These are phyloP conservation scores for Ctenopoma multispine DNA, from an alignment of 2,797 vertebrate species.

Conservation along the genomic window DNA sequence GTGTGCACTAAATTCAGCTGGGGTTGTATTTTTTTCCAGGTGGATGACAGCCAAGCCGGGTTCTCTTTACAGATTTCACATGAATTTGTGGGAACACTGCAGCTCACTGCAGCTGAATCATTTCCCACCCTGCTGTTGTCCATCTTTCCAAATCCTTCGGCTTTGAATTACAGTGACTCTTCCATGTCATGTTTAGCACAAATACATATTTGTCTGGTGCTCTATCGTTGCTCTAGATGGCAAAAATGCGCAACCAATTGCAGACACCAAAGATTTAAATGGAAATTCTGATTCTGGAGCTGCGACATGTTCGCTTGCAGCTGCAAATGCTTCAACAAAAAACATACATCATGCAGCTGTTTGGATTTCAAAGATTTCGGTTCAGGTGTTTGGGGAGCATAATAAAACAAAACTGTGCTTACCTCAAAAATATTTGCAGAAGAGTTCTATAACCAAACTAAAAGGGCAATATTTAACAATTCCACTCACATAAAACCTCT, in stretches of 20 bases:
- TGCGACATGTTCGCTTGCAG: slow-evolving; percentile 33
- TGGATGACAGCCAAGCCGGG: slow-evolving; percentile 24
- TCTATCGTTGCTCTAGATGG: slow-evolving; percentile 2
- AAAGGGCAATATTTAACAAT: not conserved
- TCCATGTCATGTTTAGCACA: slow-evolving; percentile 30
- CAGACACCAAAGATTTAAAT: slow-evolving; percentile 45
- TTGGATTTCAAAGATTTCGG: slow-evolving; percentile 37
- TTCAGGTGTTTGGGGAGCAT: slow-evolving; percentile 18
- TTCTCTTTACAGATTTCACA: slow-evolving; percentile 49
- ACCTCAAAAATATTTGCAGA: slow-evolving; percentile 17
- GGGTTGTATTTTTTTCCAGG: slow-evolving; percentile 14
- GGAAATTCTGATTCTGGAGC: slow-evolving; percentile 24
- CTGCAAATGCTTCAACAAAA: slow-evolving; percentile 14
- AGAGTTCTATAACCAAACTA: not conserved
- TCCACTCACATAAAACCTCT: slow-evolving; percentile 9
- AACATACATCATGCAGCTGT: slow-evolving; percentile 7
- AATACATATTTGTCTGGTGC: slow-evolving; percentile 23
- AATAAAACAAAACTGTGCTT: slow-evolving; percentile 31
- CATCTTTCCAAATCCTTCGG: slow-evolving; percentile 10
- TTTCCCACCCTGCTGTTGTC: slow-evolving; percentile 8
- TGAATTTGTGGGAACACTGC: slow-evolving; percentile 57
- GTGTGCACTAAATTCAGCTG: slow-evolving; percentile 19
- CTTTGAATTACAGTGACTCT: slow-evolving; percentile 4
- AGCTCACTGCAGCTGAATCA: slow-evolving; percentile 43
- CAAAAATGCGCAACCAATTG: slow-evolving; percentile 35